These are phyloP conservation scores for Hystrix brachyura DNA, from an alignment of 2,113 vertebrate species.

Conservation along the genomic window DNA sequence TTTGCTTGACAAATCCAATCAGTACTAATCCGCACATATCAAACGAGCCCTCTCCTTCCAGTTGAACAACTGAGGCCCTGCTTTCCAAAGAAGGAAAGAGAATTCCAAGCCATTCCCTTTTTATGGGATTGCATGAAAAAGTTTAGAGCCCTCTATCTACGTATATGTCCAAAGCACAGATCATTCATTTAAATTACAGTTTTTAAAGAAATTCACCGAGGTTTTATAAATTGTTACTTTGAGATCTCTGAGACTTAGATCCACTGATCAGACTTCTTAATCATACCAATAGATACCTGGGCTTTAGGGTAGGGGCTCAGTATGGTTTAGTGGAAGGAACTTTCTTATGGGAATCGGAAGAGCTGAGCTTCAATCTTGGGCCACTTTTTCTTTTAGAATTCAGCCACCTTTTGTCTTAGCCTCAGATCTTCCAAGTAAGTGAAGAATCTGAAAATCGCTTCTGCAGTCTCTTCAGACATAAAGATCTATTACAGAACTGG, in stretches of 20 bases:
- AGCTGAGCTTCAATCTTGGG: background rate
- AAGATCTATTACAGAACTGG: background rate
- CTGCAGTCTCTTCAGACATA: background rate
- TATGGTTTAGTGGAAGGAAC: background rate
- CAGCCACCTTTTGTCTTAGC: background rate
- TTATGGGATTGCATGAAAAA: background rate
- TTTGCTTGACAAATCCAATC: background rate
- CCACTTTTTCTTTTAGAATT: background rate
- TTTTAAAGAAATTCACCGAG: conserved; percentile 33
- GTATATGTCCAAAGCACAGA: background rate
- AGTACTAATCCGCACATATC: background rate
- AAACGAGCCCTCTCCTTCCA: background rate
- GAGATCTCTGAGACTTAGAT: conserved; percentile 14
- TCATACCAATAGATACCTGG: conserved; percentile 23
- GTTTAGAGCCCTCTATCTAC: background rate
- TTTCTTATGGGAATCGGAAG: background rate
- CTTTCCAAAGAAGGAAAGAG: conserved; percentile 4
- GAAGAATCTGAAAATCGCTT: conserved; percentile 6
- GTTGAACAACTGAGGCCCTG: background rate
- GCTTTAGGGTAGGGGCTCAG: background rate
- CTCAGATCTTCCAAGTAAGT: conserved; percentile 40
- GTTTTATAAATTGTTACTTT: conserved; percentile 13
- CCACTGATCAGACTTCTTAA: conserved; percentile 42
- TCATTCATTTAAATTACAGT: background rate
- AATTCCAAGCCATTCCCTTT: background rate